A percentile compares a stretch with the other conserved stretches of the same genome.
These are phyloP conservation scores for Vulpes ferrilata DNA, from an alignment of 2,113 vertebrate genomes.

Conservation along the genomic window DNA sequence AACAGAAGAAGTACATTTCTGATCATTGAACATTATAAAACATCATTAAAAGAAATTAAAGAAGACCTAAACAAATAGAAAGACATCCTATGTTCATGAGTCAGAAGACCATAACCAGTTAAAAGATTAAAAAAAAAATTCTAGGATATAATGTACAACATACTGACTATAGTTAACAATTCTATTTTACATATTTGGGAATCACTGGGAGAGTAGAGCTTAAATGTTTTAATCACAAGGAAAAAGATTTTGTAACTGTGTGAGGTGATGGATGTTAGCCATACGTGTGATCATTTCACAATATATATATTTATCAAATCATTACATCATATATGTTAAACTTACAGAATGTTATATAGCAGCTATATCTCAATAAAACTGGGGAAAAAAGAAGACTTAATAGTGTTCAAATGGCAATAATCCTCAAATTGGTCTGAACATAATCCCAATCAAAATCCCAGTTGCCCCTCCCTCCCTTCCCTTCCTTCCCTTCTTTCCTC, in stretches of 20 bases:
- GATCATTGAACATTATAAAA: background rate
- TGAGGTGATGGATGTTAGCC: background rate
- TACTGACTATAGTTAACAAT: background rate
- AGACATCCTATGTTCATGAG: background rate
- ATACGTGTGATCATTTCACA: background rate
- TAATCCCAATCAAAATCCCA: background rate
- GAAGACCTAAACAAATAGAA: conserved; percentile 26
- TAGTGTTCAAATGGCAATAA: background rate
- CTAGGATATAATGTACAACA: background rate
- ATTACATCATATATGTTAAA: background rate
- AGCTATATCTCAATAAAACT: background rate
- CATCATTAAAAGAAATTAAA: conserved; percentile 9
- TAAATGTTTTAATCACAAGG: background rate
- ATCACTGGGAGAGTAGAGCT: background rate
- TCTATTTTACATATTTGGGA: background rate
- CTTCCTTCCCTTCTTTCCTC: background rate
- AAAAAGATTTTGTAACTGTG: background rate
- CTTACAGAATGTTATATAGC: background rate
- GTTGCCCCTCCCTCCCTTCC: background rate
- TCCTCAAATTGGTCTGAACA: background rate
- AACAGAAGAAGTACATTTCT: background rate
- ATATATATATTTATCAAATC: background rate
- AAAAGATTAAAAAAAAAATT: background rate
- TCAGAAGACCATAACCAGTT: background rate
- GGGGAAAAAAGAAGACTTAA: background rate